phyloP scores from a whole-genome alignment of 2,888 invertebrate genomes.

The Chouioia cunea region DNA sequence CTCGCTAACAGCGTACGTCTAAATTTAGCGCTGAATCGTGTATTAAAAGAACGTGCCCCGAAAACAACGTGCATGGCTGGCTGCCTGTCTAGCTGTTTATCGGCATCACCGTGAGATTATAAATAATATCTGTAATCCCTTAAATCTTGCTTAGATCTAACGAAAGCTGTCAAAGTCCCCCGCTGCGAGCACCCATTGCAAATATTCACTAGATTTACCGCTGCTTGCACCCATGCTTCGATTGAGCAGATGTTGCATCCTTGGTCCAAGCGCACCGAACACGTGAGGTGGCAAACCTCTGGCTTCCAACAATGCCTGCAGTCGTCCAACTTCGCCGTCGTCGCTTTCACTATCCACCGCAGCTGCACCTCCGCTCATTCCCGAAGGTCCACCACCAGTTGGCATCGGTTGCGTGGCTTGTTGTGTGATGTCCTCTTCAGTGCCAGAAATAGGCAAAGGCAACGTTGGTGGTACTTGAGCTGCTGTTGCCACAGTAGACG shows the following conservation, averaged over 20 bases:
- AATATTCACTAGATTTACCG: slow-evolving; percentile 68
- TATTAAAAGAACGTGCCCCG: no score
- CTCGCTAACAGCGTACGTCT: no score
- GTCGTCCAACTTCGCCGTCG: slow-evolving; percentile 94
- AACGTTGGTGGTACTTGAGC: background rate
- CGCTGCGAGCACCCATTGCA: background rate
- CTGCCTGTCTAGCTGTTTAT: no score
- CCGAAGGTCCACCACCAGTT: slow-evolving; percentile 65
- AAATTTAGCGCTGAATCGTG: no score
- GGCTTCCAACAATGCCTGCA: slow-evolving; percentile 94
- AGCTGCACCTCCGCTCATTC: slow-evolving; percentile 67
- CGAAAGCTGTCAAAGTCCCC: no score
- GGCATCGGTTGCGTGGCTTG: slow-evolving; percentile 12
- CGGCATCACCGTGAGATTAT: no score
- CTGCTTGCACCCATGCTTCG: slow-evolving; percentile 92
- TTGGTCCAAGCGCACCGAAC: slow-evolving; percentile 93
- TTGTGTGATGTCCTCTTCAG: background rate
- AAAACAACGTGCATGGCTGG: no score
- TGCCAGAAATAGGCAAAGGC: background rate
- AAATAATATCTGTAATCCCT: no score
- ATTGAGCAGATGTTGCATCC: slow-evolving; percentile 96
- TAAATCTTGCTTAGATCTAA: no score
- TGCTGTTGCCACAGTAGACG: slow-evolving; percentile 5
- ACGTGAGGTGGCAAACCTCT: slow-evolving; percentile 96
- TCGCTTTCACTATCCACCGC: slow-evolving; percentile 83